Conservation (phyloP, 2,888 invertebrate genomes). For the Erannis defoliaria region DNA sequence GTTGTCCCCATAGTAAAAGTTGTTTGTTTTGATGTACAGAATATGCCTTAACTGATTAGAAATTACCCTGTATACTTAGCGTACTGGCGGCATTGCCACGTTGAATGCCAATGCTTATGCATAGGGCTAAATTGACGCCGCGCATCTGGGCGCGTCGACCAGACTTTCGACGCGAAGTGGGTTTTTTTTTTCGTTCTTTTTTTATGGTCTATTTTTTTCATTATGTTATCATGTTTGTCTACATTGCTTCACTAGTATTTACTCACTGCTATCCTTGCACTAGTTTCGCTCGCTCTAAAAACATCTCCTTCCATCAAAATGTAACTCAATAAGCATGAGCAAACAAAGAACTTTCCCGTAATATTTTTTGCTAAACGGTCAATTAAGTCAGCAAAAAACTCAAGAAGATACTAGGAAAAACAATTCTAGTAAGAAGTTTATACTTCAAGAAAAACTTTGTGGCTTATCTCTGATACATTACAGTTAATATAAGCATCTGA, state of each 20-base stretch:
- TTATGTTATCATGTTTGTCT: no score
- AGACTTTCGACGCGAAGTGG: no score
- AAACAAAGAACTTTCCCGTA: slow-evolving; percentile 1
- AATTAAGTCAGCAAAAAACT: slow-evolving; percentile 17
- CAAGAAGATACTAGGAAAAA: slow-evolving; percentile 15
- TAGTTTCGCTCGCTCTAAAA: neutral
- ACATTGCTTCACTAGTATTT: no score
- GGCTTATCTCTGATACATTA: slow-evolving; percentile 30
- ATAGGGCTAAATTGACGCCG: no score
- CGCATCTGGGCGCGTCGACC: no score
- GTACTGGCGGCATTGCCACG: no score
- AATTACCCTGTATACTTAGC: no score
- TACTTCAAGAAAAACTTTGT: slow-evolving; percentile 11
- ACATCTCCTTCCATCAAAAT: slow-evolving; percentile 9
- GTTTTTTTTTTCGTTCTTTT: neutral
- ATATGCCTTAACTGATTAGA: no score
- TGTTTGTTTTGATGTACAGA: no score
- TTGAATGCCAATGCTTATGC: no score
- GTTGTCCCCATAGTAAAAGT: no score
- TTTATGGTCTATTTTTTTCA: neutral
- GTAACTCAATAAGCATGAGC: slow-evolving; percentile 1
- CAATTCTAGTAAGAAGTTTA: slow-evolving; percentile 8
- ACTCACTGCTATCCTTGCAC: neutral
- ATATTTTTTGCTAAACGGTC: slow-evolving; percentile 9
- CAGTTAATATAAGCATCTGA: slow-evolving; percentile 23